Evolutionary conservation across 2,888 invertebrate genomes (phyloP).

Genomic region (Parnassius mnemosyne): DNA sequence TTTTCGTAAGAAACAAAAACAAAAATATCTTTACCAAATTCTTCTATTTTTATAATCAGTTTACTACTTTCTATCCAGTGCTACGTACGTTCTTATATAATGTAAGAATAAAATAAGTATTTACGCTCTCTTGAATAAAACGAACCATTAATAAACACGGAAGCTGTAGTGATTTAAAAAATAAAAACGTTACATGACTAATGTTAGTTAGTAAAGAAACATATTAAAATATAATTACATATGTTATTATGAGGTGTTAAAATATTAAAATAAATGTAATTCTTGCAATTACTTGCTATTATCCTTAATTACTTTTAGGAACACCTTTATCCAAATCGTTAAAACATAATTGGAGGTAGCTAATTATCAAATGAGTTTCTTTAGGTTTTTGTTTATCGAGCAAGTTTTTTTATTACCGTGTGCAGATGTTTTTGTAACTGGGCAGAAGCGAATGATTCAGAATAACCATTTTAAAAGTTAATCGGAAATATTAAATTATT

Average conservation of each 20-base stretch:
- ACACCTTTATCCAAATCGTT: neutral
- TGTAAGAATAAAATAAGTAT: too few relatives aligned
- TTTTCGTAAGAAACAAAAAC: neutral
- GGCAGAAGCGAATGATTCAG: conserved; percentile 1
- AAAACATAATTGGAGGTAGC: conserved; percentile 1
- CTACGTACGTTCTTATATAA: too few relatives aligned
- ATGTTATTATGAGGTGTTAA: conserved; percentile 10
- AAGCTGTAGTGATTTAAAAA: too few relatives aligned
- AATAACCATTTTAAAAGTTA: neutral
- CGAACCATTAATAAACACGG: too few relatives aligned
- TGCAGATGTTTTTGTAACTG: neutral
- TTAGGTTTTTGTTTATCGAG: conserved; percentile 1
- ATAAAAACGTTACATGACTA: neutral
- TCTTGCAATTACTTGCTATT: conserved; percentile 7
- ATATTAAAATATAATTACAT: neutral
- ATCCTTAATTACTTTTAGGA: conserved; percentile 11
- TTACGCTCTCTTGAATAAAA: too few relatives aligned
- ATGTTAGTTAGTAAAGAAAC: neutral
- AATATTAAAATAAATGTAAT: conserved; percentile 2
- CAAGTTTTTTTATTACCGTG: conserved; percentile 12
- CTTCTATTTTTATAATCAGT: too few relatives aligned
- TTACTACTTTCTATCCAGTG: too few relatives aligned
- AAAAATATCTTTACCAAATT: neutral
- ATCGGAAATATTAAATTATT: conserved; percentile 7
- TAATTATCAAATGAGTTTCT: conserved; percentile 1